Evolutionary conservation across 2,113 vertebrate species (phyloP).

Genomic region (Colius striatus): DNA sequence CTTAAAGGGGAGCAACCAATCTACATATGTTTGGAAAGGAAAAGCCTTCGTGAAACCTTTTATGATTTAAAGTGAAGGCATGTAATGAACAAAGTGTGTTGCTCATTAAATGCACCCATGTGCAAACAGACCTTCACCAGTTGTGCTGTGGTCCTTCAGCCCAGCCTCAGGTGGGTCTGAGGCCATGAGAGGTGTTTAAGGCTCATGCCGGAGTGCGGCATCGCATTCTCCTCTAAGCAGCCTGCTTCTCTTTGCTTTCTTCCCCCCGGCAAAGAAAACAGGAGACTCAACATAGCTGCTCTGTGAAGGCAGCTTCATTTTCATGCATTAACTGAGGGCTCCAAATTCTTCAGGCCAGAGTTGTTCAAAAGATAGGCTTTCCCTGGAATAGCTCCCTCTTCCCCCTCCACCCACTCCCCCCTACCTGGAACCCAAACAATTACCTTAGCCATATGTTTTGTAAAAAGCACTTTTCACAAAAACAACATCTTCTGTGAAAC

Average conservation of each 20-base stretch:
- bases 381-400: background rate
- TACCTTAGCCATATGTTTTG: constrained; percentile 46
- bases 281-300: background rate
- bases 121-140: background rate
- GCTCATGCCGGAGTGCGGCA: background rate
- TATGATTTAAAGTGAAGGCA: constrained; percentile 20
- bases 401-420: no score
- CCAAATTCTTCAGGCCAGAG: constrained; percentile 9
- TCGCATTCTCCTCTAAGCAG: accelerated
- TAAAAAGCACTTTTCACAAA: constrained; percentile 33
- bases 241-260: background rate
- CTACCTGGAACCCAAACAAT: constrained; percentile 14
- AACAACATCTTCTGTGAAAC: constrained; percentile 30
- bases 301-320: background rate
- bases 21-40: constrained; percentile 51
- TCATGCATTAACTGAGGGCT: background rate
- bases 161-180: background rate
- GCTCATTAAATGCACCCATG: background rate
- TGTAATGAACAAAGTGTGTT: constrained; percentile 46
- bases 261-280: background rate
- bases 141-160: background rate
- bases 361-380: background rate
- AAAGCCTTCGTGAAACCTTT: constrained; percentile 32
- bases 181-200: background rate
- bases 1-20: constrained; percentile 16